phyloP scores from a whole-genome alignment of 2,888 invertebrate genomes.

The Caenorhabditis becei region DNA sequence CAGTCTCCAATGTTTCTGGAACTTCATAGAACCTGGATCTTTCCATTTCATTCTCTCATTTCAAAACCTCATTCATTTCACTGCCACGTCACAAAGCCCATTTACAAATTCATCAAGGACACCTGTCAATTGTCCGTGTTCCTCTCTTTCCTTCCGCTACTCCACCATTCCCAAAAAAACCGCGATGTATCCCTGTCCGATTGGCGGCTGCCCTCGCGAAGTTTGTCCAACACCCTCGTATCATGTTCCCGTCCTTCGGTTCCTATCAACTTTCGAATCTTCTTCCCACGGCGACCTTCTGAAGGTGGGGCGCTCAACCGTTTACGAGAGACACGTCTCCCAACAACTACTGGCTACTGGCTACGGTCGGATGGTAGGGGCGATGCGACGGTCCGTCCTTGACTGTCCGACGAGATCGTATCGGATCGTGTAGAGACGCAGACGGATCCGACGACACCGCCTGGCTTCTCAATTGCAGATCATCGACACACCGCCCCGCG shows the following conservation, averaged over 20 bases:
- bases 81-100: slow-evolving; percentile 4
- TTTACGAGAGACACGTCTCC: slow-evolving; percentile 43
- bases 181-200: background rate
- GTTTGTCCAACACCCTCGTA: slow-evolving; percentile 6
- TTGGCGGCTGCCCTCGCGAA: background rate
- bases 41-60: background rate
- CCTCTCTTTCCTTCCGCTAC: background rate
- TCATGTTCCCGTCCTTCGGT: background rate
- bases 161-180: background rate
- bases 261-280: slow-evolving; percentile 14
- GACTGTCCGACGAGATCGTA: slow-evolving; percentile 39
- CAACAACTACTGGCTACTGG: slow-evolving; percentile 1
- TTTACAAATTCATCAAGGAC: background rate
- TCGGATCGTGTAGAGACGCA: slow-evolving; percentile 27
- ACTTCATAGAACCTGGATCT: no score
- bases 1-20: no score
- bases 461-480: slow-evolving; percentile 53
- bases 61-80: background rate
- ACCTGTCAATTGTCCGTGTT: background rate
- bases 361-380: slow-evolving; percentile 32
- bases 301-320: slow-evolving; percentile 32
- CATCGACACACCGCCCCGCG: slow-evolving; percentile 37
- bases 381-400: slow-evolving; percentile 19
- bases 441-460: slow-evolving; percentile 13
- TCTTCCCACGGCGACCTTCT: slow-evolving; percentile 30